Evolutionary conservation across 2,888 invertebrate species (phyloP).

Genomic region (Linnaemya vulpina): DNA sequence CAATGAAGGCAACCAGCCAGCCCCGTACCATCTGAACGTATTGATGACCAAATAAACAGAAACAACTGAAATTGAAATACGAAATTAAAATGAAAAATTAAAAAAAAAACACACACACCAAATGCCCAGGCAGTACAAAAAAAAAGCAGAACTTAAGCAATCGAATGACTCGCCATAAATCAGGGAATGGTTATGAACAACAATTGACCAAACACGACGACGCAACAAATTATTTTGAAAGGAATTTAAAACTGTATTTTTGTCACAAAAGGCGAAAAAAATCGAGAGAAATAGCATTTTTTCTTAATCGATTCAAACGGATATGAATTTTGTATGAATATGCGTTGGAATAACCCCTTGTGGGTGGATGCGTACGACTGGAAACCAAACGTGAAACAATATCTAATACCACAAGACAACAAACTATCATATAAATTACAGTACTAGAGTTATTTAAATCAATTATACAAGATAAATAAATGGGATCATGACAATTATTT

Average conservation of each 20-base stretch:
- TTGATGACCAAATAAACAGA: conserved; percentile 48
- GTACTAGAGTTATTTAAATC: no score
- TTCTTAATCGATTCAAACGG: conserved; percentile 5
- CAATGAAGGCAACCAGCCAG: conserved; percentile 37
- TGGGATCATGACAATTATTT: no score
- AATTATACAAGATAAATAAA: no score
- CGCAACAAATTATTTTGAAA: conserved; percentile 77
- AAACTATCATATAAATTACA: no score
- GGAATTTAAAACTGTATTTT: conserved; percentile 53
- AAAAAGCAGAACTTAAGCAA: conserved; percentile 38
- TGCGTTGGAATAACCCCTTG: conserved; percentile 27
- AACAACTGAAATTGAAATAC: not conserved
- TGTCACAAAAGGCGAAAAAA: conserved; percentile 28
- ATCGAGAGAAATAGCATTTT: conserved; percentile 21
- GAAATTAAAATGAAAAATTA: conserved; percentile 11
- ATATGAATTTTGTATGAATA: not conserved
- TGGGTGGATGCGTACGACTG: no score
- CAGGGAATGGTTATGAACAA: conserved; percentile 78
- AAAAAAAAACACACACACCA: no score
- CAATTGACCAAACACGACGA: conserved; percentile 80
- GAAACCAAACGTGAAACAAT: no score
- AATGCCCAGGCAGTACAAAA: not conserved
- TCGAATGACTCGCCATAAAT: conserved; percentile 77
- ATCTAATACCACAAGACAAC: no score
- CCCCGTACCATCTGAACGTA: conserved; percentile 9